Base-by-base conservation (phyloP, 2,888 invertebrate genomes). In the Icerya purchasi region DNA sequence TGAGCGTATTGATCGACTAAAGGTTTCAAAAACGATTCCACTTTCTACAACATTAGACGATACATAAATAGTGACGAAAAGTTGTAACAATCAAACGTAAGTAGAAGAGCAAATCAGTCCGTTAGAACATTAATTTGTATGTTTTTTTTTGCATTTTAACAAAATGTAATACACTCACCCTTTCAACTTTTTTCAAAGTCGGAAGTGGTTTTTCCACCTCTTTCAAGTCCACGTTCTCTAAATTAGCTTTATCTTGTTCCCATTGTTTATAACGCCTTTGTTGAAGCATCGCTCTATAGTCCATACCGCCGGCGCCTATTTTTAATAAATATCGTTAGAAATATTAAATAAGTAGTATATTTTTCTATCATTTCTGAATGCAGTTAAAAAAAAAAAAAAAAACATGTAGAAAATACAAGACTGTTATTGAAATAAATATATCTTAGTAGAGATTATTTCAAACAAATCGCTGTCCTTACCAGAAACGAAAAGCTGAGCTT, bases 251-350 rank as follows among this genome's bases (percentile, higher is more conserved):
- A 66, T 91, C 86, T 72, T 84, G 82, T 62, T 79, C 87, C 91
- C 91, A 92, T 78, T 90, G 88, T 68, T 86, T 86, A 72, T 92
- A 92, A 75, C 89, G 90, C 69, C 91, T 83, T 77, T 92, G 94
- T 75, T 93, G 94, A 68, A 98, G 78, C 86, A 97, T 86, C 64
- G 93, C 84, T 75, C 98, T 84, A 86, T 97, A 99, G 76, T 98
- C 98, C 86, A 97, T 88, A 66, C 93, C 93, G 75, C 92, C 92
- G 64, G 94, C 83, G 76, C 93, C 96, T 87, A 64, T 19, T n/a
- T n/a, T n/a, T n/a, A n/a, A n/a, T n/a, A 0, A 19, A 14, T 24
- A 52, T 3, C 18, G 22, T 1, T 20, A 20, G 2, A 5, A 51
- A 51, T 3, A 20, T 18, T 0, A 22, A 50, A 22, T 10, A n/a